These are phyloP conservation scores for Notarius quadriscutis DNA, from an alignment of 2,113 vertebrate genomes.

Conservation along the genomic window DNA sequence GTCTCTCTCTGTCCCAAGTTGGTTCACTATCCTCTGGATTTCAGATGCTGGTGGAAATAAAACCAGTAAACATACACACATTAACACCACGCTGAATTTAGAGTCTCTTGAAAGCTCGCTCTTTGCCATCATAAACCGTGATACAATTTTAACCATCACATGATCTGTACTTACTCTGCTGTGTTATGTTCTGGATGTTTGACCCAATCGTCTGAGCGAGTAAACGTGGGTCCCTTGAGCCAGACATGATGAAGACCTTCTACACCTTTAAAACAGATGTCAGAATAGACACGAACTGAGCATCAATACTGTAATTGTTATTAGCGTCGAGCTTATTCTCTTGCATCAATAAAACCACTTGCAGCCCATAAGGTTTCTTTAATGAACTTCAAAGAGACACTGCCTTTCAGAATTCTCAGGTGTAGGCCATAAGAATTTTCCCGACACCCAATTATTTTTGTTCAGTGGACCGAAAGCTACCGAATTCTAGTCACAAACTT, in stretches of 20 bases:
- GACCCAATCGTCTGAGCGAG: constrained; percentile 70
- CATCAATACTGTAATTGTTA: background rate
- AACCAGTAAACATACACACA: background rate
- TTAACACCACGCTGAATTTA: background rate
- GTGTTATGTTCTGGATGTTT: constrained; percentile 75
- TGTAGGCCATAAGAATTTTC: too few relatives aligned
- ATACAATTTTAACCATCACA: background rate
- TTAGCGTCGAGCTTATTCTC: background rate
- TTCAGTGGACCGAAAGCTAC: too few relatives aligned
- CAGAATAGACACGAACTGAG: background rate
- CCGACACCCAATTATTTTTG: too few relatives aligned
- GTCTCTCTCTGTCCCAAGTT: constrained; percentile 87
- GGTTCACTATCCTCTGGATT: constrained; percentile 86
- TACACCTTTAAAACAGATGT: constrained; percentile 36
- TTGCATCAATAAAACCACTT: background rate
- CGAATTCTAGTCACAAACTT: too few relatives aligned
- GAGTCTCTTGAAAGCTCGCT: background rate
- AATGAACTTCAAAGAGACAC: background rate
- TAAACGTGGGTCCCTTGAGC: constrained; percentile 63
- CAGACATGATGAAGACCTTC: constrained; percentile 65
- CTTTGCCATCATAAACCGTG: background rate
- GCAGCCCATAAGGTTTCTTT: background rate
- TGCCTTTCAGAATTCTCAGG: too few relatives aligned
- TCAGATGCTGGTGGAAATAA: constrained; percentile 79
- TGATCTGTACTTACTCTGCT: constrained; percentile 67